A percentile compares a stretch with the other conserved stretches of the same genome.
Conservation (phyloP, 2,113 vertebrate genomes). For the Clarias gariepinus region DNA sequence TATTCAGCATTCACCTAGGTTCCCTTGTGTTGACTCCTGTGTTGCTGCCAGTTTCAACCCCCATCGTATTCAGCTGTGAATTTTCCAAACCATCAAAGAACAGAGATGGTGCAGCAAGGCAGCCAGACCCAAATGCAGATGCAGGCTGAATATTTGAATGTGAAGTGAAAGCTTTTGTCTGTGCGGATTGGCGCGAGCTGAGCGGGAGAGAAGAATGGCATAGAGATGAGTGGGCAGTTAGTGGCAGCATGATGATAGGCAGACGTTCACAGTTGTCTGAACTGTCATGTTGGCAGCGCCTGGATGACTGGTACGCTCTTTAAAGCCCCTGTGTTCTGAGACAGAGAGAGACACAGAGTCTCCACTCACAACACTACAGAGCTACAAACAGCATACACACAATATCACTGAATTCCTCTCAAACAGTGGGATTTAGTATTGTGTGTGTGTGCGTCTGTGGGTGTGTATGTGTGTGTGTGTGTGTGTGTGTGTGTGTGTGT, state of each 20-base stretch:
- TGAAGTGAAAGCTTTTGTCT: slow-evolving; percentile 37
- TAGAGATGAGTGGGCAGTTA: slow-evolving; percentile 42
- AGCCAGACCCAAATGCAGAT: slow-evolving; percentile 37
- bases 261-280: slow-evolving; percentile 49
- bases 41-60: slow-evolving; percentile 24
- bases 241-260: slow-evolving; percentile 42
- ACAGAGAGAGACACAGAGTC: slow-evolving; percentile 62
- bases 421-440: neutral
- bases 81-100: slow-evolving; percentile 40
- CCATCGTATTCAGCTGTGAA: slow-evolving; percentile 19
- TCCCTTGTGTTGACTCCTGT: slow-evolving; percentile 14
- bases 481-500: slow-evolving; percentile 1
- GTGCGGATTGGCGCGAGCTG: slow-evolving; percentile 17
- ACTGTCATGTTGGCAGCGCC: slow-evolving; percentile 60
- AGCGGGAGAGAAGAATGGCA: slow-evolving; percentile 22
- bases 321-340: slow-evolving; percentile 62
- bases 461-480: slow-evolving; percentile 8
- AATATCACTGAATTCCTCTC: neutral
- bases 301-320: slow-evolving; percentile 60
- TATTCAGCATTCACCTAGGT: slow-evolving; percentile 32
- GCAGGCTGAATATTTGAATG: slow-evolving; percentile 45
- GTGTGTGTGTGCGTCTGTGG: slow-evolving; percentile 1
- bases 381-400: slow-evolving; percentile 7
- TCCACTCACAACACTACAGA: slow-evolving; percentile 13
- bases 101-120: slow-evolving; percentile 10